Evolutionary conservation across 2,888 invertebrate genomes (phyloP).

Genomic region (Epistrophe grossulariae): DNA sequence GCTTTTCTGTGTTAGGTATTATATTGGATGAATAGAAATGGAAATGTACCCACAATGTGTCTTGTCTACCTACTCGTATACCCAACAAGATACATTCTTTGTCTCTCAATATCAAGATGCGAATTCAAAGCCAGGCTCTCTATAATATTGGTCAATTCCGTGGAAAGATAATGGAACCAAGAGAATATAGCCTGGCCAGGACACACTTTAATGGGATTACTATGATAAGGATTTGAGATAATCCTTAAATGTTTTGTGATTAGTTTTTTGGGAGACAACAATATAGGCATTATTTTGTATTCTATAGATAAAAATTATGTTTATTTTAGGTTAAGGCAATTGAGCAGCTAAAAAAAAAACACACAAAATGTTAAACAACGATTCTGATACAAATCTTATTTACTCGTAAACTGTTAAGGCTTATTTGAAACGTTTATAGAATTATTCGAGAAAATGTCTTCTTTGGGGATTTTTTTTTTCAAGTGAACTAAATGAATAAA

Average conservation of each 20-base stretch:
- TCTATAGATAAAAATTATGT: conserved; percentile 1
- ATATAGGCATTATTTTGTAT: not conserved
- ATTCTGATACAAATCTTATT: conserved; percentile 2
- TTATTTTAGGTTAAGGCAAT: conserved; percentile 13
- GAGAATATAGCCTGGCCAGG: conserved; percentile 10
- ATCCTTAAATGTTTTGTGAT: conserved; percentile 25
- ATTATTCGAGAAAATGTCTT: not conserved
- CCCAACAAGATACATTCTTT: too few species aligned
- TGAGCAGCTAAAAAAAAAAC: not conserved
- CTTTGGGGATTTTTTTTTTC: not conserved
- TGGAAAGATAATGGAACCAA: conserved; percentile 38
- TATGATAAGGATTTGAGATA: conserved; percentile 17
- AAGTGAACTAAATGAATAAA: too few species aligned
- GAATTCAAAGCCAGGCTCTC: not conserved
- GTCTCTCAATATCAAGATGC: not conserved
- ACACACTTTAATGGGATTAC: conserved; percentile 39
- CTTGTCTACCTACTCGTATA: too few species aligned
- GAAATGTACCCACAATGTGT: too few species aligned
- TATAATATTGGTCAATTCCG: conserved; percentile 44
- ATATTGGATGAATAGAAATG: conserved; percentile 20
- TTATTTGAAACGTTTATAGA: not conserved
- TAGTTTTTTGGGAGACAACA: conserved; percentile 5
- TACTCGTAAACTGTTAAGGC: not conserved
- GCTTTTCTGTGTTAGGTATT: conserved; percentile 29
- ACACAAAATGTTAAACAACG: not conserved